Conservation (phyloP, 2,888 invertebrate species). For the Gnatocerus cornutus region DNA sequence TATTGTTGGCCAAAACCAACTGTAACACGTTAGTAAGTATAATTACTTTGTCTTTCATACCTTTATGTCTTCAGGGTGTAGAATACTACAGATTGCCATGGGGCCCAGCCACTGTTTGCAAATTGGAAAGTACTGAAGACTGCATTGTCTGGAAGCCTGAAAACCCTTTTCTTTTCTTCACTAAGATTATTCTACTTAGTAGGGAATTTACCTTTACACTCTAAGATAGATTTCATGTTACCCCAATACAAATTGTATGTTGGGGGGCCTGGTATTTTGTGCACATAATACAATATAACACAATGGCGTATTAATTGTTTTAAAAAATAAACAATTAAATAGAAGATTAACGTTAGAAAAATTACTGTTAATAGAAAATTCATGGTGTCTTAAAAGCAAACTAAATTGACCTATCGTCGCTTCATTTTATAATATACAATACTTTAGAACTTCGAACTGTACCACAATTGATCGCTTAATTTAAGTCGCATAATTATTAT, state of each 20-base stretch:
- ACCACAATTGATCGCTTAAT: too few relatives aligned
- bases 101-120: neutral
- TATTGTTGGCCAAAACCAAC: constrained; percentile 23
- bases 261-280: neutral
- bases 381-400: too few relatives aligned
- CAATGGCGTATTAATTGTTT: too few relatives aligned
- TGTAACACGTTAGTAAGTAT: neutral
- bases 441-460: too few relatives aligned
- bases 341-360: too few relatives aligned
- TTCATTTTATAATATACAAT: too few relatives aligned
- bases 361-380: too few relatives aligned
- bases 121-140: neutral
- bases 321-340: too few relatives aligned
- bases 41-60: constrained; percentile 23
- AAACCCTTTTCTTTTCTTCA: neutral
- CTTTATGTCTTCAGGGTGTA: constrained; percentile 26
- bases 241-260: neutral
- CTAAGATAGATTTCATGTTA: neutral
- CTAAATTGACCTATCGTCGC: too few relatives aligned
- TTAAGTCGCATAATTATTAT: too few relatives aligned
- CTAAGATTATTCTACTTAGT: neutral
- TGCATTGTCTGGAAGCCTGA: neutral
- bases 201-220: neutral
- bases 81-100: constrained; percentile 1
- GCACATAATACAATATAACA: neutral